phyloP scores from a whole-genome alignment of 1,140 invertebrate species.

The Habropoda laboriosa region DNA sequence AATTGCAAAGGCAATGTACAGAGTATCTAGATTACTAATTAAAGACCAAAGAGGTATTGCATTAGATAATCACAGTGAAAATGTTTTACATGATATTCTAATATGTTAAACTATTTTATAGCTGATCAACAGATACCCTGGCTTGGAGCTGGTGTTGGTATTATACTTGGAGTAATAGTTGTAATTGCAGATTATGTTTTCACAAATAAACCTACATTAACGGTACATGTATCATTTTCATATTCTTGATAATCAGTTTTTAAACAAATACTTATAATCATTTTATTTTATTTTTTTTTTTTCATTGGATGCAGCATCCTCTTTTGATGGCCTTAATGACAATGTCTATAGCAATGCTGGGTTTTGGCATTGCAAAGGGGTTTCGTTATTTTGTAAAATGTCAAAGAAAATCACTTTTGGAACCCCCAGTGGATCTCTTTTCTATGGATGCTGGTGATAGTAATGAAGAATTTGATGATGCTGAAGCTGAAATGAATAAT shows the following conservation, averaged over 20 bases:
- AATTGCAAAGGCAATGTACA: constrained; percentile 85
- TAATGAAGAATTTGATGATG: constrained; percentile 68
- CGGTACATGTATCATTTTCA: constrained; percentile 80
- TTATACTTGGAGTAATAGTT: constrained; percentile 87
- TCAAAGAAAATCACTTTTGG: constrained; percentile 82
- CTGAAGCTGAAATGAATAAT: constrained; percentile 67
- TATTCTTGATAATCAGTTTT: constrained; percentile 14
- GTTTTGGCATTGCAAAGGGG: constrained; percentile 82
- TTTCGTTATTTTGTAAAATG: constrained; percentile 83
- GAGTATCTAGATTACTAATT: constrained; percentile 83
- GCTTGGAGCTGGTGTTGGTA: constrained; percentile 88
- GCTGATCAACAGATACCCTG: constrained; percentile 88
- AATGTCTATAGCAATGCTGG: constrained; percentile 84
- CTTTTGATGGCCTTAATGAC: constrained; percentile 84
- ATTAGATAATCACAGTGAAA: neutral
- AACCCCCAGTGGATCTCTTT: constrained; percentile 82
- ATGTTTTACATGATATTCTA: constrained; percentile 1
- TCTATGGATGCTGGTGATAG: no score
- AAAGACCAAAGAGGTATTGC: constrained; percentile 81
- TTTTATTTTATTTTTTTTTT: constrained; percentile 27
- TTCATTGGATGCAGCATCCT: constrained; percentile 81
- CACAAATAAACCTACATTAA: constrained; percentile 85
- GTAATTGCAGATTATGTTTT: constrained; percentile 87
- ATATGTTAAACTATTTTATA: constrained; percentile 76
- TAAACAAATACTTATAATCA: neutral